Evolutionary conservation across 64 coral and sea anemone genomes (phyloP).

Genomic region (Stylophora pistillata): DNA sequence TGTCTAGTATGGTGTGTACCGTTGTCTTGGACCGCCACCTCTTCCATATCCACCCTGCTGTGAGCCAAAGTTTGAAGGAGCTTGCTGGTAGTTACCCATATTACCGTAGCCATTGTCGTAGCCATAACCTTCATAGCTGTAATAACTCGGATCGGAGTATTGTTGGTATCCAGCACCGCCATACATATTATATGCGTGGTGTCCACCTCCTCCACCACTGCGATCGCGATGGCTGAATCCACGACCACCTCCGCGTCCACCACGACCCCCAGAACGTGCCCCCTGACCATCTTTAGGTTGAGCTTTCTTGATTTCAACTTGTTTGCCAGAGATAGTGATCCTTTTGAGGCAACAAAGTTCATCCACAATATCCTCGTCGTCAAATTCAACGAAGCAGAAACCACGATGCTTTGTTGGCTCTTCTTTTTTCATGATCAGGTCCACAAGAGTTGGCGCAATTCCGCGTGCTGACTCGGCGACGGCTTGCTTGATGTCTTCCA

Average conservation of each 20-base stretch:
- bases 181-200: conserved; percentile 19
- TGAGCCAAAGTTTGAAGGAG: conserved; percentile 67
- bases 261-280: conserved; percentile 20
- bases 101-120: conserved; percentile 17
- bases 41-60: conserved; percentile 33
- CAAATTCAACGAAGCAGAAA: conserved; percentile 88
- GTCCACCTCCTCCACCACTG: conserved; percentile 31
- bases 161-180: background rate
- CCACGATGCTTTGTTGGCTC: conserved; percentile 50
- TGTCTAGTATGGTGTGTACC: conserved; percentile 79
- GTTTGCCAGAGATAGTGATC: conserved; percentile 66
- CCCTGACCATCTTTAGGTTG: conserved; percentile 65
- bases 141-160: conserved; percentile 26
- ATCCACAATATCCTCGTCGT: conserved; percentile 79
- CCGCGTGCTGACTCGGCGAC: conserved; percentile 53
- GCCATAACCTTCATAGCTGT: background rate
- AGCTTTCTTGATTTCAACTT: conserved; percentile 93
- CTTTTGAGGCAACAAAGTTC: conserved; percentile 87
- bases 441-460: conserved; percentile 13
- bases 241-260: conserved; percentile 62
- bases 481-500: conserved; percentile 55
- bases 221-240: conserved; percentile 27
- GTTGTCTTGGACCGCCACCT: conserved; percentile 27
- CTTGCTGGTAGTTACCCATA: conserved; percentile 67
- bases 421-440: conserved; percentile 75